Conservation (phyloP, 2,888 invertebrate species). For the Amiota communis region DNA sequence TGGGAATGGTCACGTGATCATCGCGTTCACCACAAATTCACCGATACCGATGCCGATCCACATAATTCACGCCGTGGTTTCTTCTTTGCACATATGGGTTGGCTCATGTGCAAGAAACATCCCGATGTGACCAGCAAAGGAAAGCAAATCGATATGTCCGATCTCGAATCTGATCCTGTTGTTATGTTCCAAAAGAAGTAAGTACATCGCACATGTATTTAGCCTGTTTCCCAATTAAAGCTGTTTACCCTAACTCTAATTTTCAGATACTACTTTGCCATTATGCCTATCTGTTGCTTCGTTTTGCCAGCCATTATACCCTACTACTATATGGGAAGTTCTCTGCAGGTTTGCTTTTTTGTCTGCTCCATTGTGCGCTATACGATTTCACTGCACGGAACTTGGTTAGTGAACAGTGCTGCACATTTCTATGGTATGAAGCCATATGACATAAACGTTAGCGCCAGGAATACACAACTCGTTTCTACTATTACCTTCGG, state of each 20-base stretch:
- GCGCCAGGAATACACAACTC: slow-evolving; percentile 80
- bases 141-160: slow-evolving; percentile 88
- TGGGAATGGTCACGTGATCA: slow-evolving; percentile 90
- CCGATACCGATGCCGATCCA: slow-evolving; percentile 91
- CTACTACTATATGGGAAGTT: slow-evolving; percentile 84
- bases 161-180: slow-evolving; percentile 87
- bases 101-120: slow-evolving; percentile 91
- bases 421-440: slow-evolving; percentile 93
- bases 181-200: slow-evolving; percentile 91
- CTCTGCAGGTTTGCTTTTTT: slow-evolving; percentile 83
- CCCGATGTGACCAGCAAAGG: slow-evolving; percentile 90
- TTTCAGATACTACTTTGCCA: slow-evolving; percentile 77
- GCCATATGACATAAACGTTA: slow-evolving; percentile 87
- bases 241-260: slow-evolving; percentile 3
- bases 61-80: slow-evolving; percentile 92
- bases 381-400: slow-evolving; percentile 84
- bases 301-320: slow-evolving; percentile 86
- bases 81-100: slow-evolving; percentile 96
- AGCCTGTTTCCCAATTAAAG: not conserved
- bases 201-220: slow-evolving; percentile 53
- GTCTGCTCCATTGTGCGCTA: slow-evolving; percentile 84
- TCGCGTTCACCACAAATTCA: slow-evolving; percentile 92
- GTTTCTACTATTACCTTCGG: slow-evolving; percentile 82
- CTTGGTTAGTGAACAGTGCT: slow-evolving; percentile 95
- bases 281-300: slow-evolving; percentile 87